Evolutionary conservation across 2,797 vertebrate species (phyloP).

Genomic region (Acanthiza pusilla): DNA sequence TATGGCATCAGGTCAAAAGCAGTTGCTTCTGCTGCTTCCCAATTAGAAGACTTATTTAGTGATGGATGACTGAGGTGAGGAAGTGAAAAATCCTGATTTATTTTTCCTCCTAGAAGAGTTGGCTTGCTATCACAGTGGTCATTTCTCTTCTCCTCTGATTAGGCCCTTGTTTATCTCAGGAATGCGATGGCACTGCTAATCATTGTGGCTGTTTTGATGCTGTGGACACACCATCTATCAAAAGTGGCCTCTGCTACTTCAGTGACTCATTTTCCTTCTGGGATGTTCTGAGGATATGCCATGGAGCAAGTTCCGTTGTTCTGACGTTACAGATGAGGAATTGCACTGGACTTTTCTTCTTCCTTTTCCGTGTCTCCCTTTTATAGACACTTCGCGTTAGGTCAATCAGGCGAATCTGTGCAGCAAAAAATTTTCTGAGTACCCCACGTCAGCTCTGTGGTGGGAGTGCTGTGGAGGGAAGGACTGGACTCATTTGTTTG

Average conservation of each 20-base stretch:
- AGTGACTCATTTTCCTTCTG: neutral
- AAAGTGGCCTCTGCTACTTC: neutral
- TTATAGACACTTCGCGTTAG: neutral
- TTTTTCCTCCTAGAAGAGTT: neutral
- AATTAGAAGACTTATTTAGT: neutral
- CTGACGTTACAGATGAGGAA: neutral
- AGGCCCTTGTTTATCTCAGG: neutral
- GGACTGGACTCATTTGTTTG: neutral
- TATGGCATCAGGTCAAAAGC: constrained; percentile 12
- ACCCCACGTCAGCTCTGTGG: accelerated
- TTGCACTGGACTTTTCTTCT: neutral
- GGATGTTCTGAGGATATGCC: neutral
- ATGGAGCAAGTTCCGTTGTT: neutral
- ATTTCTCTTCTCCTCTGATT: constrained; percentile 3
- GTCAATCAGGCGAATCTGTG: neutral
- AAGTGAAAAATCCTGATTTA: neutral
- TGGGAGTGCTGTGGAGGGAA: neutral
- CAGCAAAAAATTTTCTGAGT: neutral
- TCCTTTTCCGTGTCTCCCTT: neutral
- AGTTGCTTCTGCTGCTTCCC: constrained; percentile 3
- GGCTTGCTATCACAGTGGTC: neutral
- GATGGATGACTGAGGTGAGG: neutral
- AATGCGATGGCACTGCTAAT: neutral
- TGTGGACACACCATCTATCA: neutral
- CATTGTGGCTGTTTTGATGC: neutral